Percentiles rank a stretch among this genome's conserved stretches.
Conservation (phyloP, 2,797 vertebrate genomes). For the Anabacerthia variegaticeps region DNA sequence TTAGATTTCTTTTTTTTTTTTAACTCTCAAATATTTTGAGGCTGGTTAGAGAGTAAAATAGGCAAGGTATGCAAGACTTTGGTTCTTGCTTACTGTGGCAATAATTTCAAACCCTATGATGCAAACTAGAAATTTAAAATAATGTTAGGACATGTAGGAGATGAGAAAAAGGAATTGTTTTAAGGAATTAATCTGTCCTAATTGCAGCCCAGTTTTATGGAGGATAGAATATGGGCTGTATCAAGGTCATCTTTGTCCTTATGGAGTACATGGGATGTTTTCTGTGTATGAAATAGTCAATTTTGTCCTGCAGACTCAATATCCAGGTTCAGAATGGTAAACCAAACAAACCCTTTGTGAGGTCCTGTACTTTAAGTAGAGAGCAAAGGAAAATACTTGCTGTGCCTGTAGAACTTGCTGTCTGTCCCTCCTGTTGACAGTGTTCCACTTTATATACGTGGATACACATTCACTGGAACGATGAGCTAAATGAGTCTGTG, state of each 20-base stretch:
- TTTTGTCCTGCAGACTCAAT: neutral
- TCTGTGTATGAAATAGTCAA: neutral
- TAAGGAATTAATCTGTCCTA: neutral
- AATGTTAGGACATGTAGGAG: neutral
- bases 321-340: neutral
- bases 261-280: neutral
- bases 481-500: neutral
- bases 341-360: neutral
- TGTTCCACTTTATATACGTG: neutral
- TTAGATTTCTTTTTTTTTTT: neutral
- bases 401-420: neutral
- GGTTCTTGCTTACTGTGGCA: neutral
- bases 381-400: neutral
- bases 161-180: fast-evolving
- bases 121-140: neutral
- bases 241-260: neutral
- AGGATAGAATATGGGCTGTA: neutral
- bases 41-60: neutral
- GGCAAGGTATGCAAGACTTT: neutral
- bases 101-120: neutral
- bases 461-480: neutral
- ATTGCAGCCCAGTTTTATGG: neutral
- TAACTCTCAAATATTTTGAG: neutral
- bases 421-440: neutral
- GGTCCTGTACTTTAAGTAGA: neutral